A percentile compares a stretch with the other conserved stretches of the same genome.
phyloP scores from a whole-genome alignment of 2,113 vertebrate species.

The Alouatta palliata region DNA sequence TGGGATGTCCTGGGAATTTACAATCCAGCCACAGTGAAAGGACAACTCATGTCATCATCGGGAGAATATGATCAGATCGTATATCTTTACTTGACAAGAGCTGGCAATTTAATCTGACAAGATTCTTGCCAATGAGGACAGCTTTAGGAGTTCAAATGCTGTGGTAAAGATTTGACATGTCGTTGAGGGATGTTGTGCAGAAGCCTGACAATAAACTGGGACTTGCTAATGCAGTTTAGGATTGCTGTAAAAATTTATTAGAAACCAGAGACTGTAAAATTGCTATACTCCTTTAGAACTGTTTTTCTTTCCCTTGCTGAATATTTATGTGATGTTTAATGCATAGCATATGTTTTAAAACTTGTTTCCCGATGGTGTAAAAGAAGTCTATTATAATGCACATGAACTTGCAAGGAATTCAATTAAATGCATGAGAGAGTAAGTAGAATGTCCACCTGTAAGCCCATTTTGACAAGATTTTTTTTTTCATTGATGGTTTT shows the following conservation, averaged over 20 bases:
- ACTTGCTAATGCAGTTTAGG: slow-evolving; percentile 83
- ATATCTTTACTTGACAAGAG: slow-evolving; percentile 81
- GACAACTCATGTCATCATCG: slow-evolving; percentile 69
- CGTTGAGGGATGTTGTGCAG: slow-evolving; percentile 78
- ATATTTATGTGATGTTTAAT: slow-evolving; percentile 83
- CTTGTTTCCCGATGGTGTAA: slow-evolving; percentile 80
- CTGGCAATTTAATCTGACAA: slow-evolving; percentile 85
- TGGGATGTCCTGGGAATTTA: slow-evolving; percentile 57
- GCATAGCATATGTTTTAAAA: slow-evolving; percentile 80
- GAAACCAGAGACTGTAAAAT: slow-evolving; percentile 86
- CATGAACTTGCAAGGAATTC: slow-evolving; percentile 76
- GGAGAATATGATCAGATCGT: slow-evolving; percentile 72
- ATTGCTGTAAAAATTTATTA: slow-evolving; percentile 86
- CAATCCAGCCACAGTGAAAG: slow-evolving; percentile 62
- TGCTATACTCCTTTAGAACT: slow-evolving; percentile 77
- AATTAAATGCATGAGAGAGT: slow-evolving; percentile 77
- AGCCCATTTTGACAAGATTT: slow-evolving; percentile 73
- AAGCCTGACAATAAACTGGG: slow-evolving; percentile 82
- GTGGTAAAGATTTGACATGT: slow-evolving; percentile 79
- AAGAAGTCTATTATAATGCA: slow-evolving; percentile 79
- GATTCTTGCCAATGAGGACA: slow-evolving; percentile 80
- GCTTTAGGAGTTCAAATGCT: slow-evolving; percentile 79
- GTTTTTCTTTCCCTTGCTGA: slow-evolving; percentile 81
- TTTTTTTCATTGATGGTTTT: slow-evolving; percentile 65
- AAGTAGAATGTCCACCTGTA: slow-evolving; percentile 82